Base-by-base conservation (phyloP, 2,888 invertebrate genomes). In the Nemotelus nigrinus region DNA sequence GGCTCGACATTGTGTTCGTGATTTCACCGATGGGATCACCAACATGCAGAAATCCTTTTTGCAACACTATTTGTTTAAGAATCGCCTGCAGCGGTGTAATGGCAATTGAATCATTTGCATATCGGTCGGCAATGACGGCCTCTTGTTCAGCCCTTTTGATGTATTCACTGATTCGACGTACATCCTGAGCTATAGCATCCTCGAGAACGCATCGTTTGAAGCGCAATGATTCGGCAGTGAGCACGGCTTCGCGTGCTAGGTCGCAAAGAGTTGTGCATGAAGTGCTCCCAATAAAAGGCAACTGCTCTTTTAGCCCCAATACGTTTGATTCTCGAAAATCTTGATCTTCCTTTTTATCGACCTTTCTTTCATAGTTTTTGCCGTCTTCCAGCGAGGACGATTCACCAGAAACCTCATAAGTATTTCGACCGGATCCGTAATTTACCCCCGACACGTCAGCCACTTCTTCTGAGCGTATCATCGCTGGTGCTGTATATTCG, bases 101-200 rank as follows among this genome's bases (percentile, higher is more conserved):
- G 10, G 55, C 57, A 60, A 63, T 79, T 64, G 45, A 80, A 47
- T 78, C 78, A 44, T 79, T 75, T 48, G 78, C 65, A 58, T 79
- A 47, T 50, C 81, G 82, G 3, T 83, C 81, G 45, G 82, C 83
- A 39, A 76, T 79, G 7, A 83, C 83, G 76, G 86, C 77, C 47
- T 86, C 85, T 70, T 80, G 81, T 81, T 87, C 87, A 44, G 86
- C 86, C 78, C 84, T 85, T 80, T 83, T 84, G 85, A 86, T 86
- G 72, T 86, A 87, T 6, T 83, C 82, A 80, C 86, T 85, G 57
- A 87, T 87, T 80, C 86, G 86, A 79, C 82, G 82, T 76, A 87
- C 83, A 81, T 86, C 86, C 80, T 85, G 85, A 25, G 85, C 82
- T 79, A 86, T 86, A 70, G 86, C 87, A 81, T 87, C 84, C 39